Percentiles rank a stretch among this genome's conserved stretches.
Conservation (phyloP, 2,113 vertebrate species). For the Rhipidura dahli region DNA sequence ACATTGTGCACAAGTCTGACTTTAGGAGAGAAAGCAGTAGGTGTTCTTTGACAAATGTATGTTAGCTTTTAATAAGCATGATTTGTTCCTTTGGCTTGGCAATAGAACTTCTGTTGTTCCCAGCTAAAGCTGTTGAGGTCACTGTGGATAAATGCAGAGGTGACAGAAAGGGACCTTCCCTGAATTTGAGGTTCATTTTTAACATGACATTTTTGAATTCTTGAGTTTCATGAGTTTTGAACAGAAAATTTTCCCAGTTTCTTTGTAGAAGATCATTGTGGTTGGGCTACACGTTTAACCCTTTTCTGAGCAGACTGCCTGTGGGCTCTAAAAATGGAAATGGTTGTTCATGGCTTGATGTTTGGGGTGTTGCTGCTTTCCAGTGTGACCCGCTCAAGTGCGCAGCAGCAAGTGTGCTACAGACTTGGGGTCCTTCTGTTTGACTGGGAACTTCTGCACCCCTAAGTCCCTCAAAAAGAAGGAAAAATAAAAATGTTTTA, state of each 20-base stretch:
- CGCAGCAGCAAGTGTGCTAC: not conserved
- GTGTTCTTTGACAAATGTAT: not conserved
- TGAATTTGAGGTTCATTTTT: not conserved
- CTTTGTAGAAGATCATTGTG: not conserved
- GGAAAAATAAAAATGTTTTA: not conserved
- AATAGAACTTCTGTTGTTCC: not conserved
- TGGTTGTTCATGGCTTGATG: not conserved
- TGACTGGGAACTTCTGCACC: not conserved
- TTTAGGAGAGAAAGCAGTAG: not conserved
- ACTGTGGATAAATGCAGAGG: not conserved
- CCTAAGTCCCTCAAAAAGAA: not conserved
- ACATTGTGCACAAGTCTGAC: not conserved
- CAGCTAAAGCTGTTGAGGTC: not conserved
- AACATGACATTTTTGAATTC: not conserved
- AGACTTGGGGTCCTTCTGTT: not conserved
- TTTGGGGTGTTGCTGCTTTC: not conserved
- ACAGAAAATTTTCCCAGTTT: not conserved
- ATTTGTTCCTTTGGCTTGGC: not conserved
- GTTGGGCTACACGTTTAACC: not conserved
- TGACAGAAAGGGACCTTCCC: not conserved
- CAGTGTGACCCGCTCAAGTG: not conserved
- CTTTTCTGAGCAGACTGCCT: not conserved
- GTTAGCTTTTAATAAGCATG: not conserved
- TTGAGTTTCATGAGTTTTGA: not conserved
- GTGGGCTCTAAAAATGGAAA: not conserved